Conservation (phyloP, 2,113 vertebrate genomes). For the Agapornis roseicollis region DNA sequence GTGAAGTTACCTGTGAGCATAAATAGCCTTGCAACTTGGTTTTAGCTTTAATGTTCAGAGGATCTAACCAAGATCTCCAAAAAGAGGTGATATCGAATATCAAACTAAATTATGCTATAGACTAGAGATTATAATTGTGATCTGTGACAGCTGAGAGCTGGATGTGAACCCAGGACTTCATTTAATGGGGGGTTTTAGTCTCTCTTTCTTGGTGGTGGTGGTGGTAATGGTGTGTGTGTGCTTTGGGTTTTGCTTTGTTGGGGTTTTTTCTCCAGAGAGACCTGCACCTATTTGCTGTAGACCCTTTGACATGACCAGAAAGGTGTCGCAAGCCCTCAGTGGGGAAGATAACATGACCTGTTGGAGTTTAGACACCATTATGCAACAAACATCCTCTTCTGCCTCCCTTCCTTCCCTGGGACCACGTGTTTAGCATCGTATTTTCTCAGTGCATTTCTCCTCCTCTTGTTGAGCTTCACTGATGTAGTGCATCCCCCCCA, state of each 20-base stretch:
- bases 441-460: background rate
- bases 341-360: background rate
- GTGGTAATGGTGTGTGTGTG: background rate
- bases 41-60: background rate
- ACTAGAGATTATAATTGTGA: background rate
- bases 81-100: background rate
- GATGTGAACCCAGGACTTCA: background rate
- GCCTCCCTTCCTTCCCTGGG: background rate
- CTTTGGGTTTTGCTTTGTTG: background rate
- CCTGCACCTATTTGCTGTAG: background rate
- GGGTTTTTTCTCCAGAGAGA: background rate
- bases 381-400: background rate
- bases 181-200: background rate
- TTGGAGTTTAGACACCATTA: background rate
- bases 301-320: background rate
- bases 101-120: background rate
- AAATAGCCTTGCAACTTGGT: rapidly evolving
- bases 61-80: background rate
- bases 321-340: background rate
- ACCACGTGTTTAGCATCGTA: background rate
- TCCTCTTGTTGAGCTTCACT: background rate
- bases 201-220: background rate
- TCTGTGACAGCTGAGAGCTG: background rate
- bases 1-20: background rate
- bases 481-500: rapidly evolving